Percentiles rank a stretch among this genome's conserved stretches.
These are phyloP conservation scores for Allophyes oxyacanthae DNA, from an alignment of 2,888 invertebrate genomes.

Conservation along the genomic window DNA sequence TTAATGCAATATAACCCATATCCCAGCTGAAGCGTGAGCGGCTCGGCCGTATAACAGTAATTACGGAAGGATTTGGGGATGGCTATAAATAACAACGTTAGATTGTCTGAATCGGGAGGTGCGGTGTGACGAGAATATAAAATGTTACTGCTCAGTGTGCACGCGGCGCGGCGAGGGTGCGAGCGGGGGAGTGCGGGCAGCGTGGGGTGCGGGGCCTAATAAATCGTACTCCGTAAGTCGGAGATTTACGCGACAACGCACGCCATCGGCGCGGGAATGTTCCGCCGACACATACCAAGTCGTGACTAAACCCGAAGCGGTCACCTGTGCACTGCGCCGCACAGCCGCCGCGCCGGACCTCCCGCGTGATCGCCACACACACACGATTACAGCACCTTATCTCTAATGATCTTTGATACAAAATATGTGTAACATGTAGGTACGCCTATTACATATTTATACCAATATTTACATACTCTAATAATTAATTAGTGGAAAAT, in stretches of 20 bases:
- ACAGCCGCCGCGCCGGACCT: not conserved
- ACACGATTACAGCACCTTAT: too few relatives aligned
- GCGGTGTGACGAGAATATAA: conserved; percentile 16
- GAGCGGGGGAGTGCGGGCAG: not conserved
- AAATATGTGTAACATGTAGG: too few relatives aligned
- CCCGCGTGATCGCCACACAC: not conserved
- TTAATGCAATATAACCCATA: not conserved
- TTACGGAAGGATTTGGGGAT: conserved; percentile 4
- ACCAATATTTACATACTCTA: too few relatives aligned
- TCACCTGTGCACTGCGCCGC: not conserved
- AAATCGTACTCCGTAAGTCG: conserved; percentile 32
- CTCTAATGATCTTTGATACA: too few relatives aligned
- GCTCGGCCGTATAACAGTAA: not conserved
- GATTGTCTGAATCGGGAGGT: conserved; percentile 1
- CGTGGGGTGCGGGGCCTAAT: not conserved
- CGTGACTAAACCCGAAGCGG: conserved; percentile 4
- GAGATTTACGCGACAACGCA: conserved; percentile 28
- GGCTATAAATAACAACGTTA: conserved; percentile 14
- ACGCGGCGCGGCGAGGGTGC: too few relatives aligned
- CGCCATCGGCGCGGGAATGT: conserved; percentile 14
- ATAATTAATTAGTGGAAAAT: too few relatives aligned
- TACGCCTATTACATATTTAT: too few relatives aligned
- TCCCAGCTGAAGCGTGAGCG: too few relatives aligned
- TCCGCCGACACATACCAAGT: conserved; percentile 1
- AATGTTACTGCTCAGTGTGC: conserved; percentile 17